phyloP scores from a whole-genome alignment of 2,888 invertebrate species.

The Agrotis puta region DNA sequence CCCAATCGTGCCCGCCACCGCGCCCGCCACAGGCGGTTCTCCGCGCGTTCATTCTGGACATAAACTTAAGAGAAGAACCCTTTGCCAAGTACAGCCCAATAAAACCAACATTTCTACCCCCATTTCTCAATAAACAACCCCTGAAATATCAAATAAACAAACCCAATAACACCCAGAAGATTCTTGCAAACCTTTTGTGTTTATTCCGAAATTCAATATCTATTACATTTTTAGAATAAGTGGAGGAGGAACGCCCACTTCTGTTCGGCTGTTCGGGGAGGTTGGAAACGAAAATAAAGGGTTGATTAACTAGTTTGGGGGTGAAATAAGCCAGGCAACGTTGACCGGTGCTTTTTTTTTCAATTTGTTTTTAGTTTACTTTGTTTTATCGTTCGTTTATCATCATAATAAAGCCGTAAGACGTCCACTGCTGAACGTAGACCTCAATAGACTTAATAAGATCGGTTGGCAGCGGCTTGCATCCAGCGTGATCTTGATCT shows the following conservation, averaged over 20 bases:
- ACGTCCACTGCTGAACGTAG: too few relatives aligned
- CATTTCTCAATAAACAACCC: not conserved
- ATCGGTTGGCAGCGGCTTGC: too few relatives aligned
- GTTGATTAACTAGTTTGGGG: not conserved
- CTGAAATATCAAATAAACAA: constrained; percentile 40
- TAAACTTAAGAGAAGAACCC: too few relatives aligned
- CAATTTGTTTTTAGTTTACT: too few relatives aligned
- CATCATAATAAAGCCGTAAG: too few relatives aligned
- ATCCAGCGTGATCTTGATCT: too few relatives aligned
- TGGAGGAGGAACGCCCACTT: constrained; percentile 24
- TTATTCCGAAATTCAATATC: constrained; percentile 42
- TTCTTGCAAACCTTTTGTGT: constrained; percentile 17
- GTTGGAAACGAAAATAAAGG: constrained; percentile 18
- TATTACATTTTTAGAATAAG: constrained; percentile 46
- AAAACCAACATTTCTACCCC: not conserved
- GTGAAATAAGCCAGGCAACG: not conserved
- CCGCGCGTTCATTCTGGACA: too few relatives aligned
- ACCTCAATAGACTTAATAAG: too few relatives aligned
- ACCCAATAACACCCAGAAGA: constrained; percentile 12
- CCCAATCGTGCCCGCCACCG: too few relatives aligned
- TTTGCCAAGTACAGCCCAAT: too few relatives aligned
- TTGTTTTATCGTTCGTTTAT: too few relatives aligned
- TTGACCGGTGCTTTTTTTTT: not conserved
- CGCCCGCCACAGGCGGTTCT: too few relatives aligned
- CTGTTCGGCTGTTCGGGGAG: not conserved